These are phyloP conservation scores for Scaptomyza tumidula DNA, from an alignment of 2,888 invertebrate genomes.

Conservation along the genomic window DNA sequence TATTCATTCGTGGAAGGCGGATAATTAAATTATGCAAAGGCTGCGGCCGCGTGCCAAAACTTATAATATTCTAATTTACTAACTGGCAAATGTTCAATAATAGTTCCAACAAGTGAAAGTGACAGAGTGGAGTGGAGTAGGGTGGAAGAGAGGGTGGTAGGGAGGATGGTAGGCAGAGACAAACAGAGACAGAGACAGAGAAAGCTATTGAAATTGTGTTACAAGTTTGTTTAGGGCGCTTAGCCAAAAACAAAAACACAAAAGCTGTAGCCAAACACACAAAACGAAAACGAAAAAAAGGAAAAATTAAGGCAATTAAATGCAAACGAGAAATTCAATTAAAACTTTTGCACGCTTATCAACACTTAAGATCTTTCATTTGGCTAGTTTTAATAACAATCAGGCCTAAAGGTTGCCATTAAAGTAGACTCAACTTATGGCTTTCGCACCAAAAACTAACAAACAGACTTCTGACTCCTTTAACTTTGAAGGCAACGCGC, in stretches of 20 bases:
- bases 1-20: constrained; percentile 50
- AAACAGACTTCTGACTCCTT: constrained; percentile 45
- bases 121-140: background rate
- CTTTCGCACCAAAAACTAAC: constrained; percentile 9
- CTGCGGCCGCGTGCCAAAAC: constrained; percentile 73
- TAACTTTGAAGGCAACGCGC: constrained; percentile 60
- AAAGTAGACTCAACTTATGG: constrained; percentile 4
- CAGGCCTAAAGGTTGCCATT: constrained; percentile 32
- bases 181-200: no score
- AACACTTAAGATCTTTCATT: constrained; percentile 40
- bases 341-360: constrained; percentile 54
- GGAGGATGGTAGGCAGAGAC: no score
- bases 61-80: constrained; percentile 71
- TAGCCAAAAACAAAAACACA: background rate
- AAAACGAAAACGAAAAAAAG: background rate
- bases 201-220: constrained; percentile 13
- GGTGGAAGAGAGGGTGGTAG: no score
- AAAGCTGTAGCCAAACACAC: background rate
- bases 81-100: constrained; percentile 76
- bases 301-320: constrained; percentile 39
- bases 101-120: constrained; percentile 39
- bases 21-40: constrained; percentile 75
- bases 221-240: constrained; percentile 58
- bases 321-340: constrained; percentile 62
- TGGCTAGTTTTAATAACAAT: constrained; percentile 46